Evolutionary conservation across 2,113 vertebrate genomes (phyloP), one percentile per base, ranked within the genome.

Genomic region (Leiothrix lutea): DNA sequence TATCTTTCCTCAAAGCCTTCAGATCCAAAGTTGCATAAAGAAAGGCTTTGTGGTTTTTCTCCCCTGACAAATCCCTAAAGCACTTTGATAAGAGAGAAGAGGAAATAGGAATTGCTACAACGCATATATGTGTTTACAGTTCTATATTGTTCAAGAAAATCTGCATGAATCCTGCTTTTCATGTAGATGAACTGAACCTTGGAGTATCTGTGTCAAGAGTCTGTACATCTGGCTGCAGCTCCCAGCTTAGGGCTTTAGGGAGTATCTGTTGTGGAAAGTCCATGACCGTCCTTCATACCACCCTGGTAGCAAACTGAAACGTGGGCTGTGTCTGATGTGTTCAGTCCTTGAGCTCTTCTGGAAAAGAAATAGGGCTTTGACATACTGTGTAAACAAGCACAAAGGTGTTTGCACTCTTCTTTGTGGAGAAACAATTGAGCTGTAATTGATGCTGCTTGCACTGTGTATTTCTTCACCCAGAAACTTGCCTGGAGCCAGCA

Each of bases 231-330:
- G 94, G 80, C 86, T 86, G 33, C 72, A 83, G 79, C 29, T 94
- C 75, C 31, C 80, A 80, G 7, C 44, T 58, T 62, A 50, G 75
- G 80, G 80, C 51, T 94, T 88, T 88, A 70, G 75, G 80, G 92
- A 73, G 40, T 85, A 29, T 80, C 61, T 73, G 22, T 35, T 80
- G 64, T 56, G 72, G 83, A 64, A 96, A 86, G 77, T 92, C 92
- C 31, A 0, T 73, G 91, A 86, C 75, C 42, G 9, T 93, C 72
- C 75, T 78, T 91, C 69, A 40, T 94, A 95, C 94, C 92, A 78
- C 96, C 94, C 75, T 47, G 92, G 38, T 91, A 94, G 95, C 80
- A 93, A 92, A 75, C n/a, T 86, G 88, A 62, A 96, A 93, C 56
- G 7, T 83, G 80, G 82, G 51, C 51, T 84, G 51, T 51, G 40